phyloP scores from a whole-genome alignment of 2,888 invertebrate genomes.

The Hypomecis atomaria region DNA sequence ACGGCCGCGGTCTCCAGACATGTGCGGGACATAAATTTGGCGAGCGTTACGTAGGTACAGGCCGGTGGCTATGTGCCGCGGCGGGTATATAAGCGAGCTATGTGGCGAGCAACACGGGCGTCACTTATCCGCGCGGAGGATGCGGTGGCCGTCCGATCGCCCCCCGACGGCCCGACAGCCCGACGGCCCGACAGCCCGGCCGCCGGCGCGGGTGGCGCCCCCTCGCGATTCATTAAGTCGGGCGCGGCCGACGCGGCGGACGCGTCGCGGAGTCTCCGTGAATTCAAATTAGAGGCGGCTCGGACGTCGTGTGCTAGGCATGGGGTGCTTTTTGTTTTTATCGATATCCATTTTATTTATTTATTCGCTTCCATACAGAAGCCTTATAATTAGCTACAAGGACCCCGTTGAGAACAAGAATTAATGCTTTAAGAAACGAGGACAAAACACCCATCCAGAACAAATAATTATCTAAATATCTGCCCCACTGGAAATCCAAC shows the following conservation, averaged over 20 bases:
- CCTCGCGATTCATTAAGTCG: conserved; percentile 83
- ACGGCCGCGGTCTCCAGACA: conserved; percentile 83
- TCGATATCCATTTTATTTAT: conserved; percentile 39
- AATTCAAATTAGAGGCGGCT: conserved; percentile 84
- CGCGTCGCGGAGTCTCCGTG: conserved; percentile 84
- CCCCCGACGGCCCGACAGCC: conserved; percentile 66
- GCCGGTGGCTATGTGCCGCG: conserved; percentile 77
- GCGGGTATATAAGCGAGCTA: conserved; percentile 75
- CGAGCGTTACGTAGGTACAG: conserved; percentile 81
- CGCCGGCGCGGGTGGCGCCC: conserved; percentile 52
- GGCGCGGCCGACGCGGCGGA: conserved; percentile 83
- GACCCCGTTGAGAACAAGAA: too few species aligned
- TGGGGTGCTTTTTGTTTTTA: conserved; percentile 46
- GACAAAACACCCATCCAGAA: too few species aligned
- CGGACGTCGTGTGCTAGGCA: conserved; percentile 78
- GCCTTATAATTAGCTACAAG: too few species aligned
- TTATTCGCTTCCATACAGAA: neutral
- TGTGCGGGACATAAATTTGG: conserved; percentile 85
- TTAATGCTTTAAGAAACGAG: too few species aligned
- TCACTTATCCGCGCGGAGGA: conserved; percentile 84
- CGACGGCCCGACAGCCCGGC: conserved; percentile 35
- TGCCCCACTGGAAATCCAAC: too few species aligned
- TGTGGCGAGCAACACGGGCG: conserved; percentile 82
- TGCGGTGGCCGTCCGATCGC: conserved; percentile 82
- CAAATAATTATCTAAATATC: too few species aligned